Base-by-base conservation (phyloP, 2,113 vertebrate species). In the Nothocercus julius region DNA sequence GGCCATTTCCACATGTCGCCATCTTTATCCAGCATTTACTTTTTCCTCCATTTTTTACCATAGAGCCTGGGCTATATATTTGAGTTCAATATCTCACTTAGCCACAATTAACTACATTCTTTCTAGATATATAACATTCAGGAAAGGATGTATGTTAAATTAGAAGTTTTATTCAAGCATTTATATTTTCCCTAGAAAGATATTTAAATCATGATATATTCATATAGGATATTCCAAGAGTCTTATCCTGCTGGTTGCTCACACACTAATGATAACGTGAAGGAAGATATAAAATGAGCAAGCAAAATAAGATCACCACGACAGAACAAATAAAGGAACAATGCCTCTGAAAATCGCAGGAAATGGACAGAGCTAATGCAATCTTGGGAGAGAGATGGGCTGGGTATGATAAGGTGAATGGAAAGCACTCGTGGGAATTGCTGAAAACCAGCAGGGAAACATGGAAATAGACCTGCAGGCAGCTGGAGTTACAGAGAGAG, bases 291-390 rank as follows among this genome's bases (percentile, higher is more conserved):
- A 92, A 92, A 30, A 49, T 53, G 58, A 75, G 19, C 13, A 22
- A 85, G 30, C 13, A 93, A 94, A 91, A 93, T 82, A 36, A 80
- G 63, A 82, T 85, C 7, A 2, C 53, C 11, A 18, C 21, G 47
- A 64, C 78, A 93, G 78, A 93, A 54, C 34, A 91, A 79, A 95
- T 68, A 87, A 73, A 7, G 6, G 74, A 79, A 24, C 47, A 94
- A 89, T 82, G 58, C 58, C 54, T 92, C 82, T 92, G 75, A 87
- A 93, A 85, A 77, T 67, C 77, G 44, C 4, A 17, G 49, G 78
- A 79, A 91, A 76, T 63, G 27, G 12, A 42, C 54, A 87, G 53
- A 87, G 87, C 64, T 7, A 93, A 85, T 45, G 62, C 89, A 94
- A 84, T 92, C 87, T 8, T 82, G 38, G 8, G n/a, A 61, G 20